Conservation (phyloP, 2,888 invertebrate species). For the Sinelater perroti region DNA sequence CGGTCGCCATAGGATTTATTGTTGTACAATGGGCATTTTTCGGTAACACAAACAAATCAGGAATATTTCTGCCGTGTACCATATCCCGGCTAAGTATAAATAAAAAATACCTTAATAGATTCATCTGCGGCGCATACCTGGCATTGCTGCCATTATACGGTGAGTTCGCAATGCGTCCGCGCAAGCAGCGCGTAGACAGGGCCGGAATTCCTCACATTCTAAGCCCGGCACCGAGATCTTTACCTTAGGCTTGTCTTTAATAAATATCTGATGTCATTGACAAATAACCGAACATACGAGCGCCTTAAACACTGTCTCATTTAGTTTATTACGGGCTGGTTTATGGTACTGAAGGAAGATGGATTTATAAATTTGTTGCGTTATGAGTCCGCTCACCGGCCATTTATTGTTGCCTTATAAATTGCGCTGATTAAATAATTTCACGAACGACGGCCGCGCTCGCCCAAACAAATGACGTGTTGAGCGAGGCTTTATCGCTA, state of each 20-base stretch:
- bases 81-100: slow-evolving; percentile 37
- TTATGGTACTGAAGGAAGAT: slow-evolving; percentile 38
- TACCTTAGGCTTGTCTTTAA: slow-evolving; percentile 59
- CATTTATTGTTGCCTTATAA: slow-evolving; percentile 34
- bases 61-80: slow-evolving; percentile 45
- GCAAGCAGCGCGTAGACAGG: slow-evolving; percentile 44
- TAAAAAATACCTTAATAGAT: slow-evolving; percentile 54
- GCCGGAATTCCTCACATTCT: slow-evolving; percentile 57
- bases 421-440: slow-evolving; percentile 33
- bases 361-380: slow-evolving; percentile 40
- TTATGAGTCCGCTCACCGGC: slow-evolving; percentile 29
- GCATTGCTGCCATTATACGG: slow-evolving; percentile 54
- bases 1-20: slow-evolving; percentile 39
- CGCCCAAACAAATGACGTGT: slow-evolving; percentile 32
- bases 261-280: slow-evolving; percentile 61
- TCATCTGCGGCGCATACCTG: slow-evolving; percentile 53
- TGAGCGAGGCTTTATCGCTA: slow-evolving; percentile 28
- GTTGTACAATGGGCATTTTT: slow-evolving; percentile 43
- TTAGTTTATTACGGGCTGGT: slow-evolving; percentile 50
- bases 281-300: slow-evolving; percentile 59
- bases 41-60: slow-evolving; percentile 45
- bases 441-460: slow-evolving; percentile 17
- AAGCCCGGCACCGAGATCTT: slow-evolving; percentile 55
- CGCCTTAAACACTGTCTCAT: slow-evolving; percentile 53
- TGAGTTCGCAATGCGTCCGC: slow-evolving; percentile 41